phyloP scores from a whole-genome alignment of 2,113 vertebrate species.

The Alaudala cheleensis region DNA sequence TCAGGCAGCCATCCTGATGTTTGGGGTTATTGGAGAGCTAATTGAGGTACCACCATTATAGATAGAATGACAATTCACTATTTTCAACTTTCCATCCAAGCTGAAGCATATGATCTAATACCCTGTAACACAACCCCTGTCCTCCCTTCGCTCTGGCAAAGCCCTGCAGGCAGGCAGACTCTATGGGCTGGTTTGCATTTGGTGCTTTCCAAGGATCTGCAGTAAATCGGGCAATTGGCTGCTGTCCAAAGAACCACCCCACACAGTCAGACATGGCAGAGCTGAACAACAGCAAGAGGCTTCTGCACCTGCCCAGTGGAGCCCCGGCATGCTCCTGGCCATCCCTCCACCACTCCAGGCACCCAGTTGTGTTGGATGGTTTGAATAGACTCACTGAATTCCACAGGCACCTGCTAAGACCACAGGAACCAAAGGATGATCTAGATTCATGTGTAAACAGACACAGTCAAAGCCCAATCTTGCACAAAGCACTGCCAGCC shows the following conservation, averaged over 20 bases:
- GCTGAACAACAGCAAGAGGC: neutral
- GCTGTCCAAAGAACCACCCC: neutral
- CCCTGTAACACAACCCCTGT: neutral
- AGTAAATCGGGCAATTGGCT: neutral
- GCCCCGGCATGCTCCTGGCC: accelerated
- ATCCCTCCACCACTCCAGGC: neutral
- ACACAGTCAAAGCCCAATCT: neutral
- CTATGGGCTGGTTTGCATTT: neutral
- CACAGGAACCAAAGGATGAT: neutral
- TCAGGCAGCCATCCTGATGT: neutral
- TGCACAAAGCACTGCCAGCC: neutral
- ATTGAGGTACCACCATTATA: neutral
- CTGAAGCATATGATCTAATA: neutral
- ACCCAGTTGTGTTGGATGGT: accelerated
- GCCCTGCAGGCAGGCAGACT: neutral
- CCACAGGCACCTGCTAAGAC: neutral
- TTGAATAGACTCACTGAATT: neutral
- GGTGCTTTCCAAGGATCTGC: neutral
- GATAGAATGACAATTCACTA: neutral
- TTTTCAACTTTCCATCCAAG: neutral
- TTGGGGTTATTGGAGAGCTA: neutral
- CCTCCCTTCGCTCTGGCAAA: neutral
- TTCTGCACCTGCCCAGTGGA: neutral
- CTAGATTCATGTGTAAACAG: neutral
- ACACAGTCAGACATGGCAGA: neutral